These are phyloP conservation scores for Tachypleus tridentatus DNA, from an alignment of 1,140 invertebrate genomes.

Conservation along the genomic window DNA sequence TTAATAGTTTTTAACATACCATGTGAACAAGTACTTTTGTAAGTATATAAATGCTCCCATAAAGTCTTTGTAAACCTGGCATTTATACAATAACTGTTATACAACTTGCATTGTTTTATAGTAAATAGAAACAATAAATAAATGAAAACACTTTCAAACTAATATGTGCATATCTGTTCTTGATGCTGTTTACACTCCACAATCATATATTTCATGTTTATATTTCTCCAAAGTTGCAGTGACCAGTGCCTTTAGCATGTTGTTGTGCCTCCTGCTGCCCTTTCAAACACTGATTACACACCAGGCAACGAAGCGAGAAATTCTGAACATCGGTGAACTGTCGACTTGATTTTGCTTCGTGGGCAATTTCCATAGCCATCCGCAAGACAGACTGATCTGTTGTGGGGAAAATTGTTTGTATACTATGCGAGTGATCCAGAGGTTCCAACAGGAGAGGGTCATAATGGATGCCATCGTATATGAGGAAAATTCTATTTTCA, in stretches of 20 bases:
- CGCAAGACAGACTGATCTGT: constrained; percentile 54
- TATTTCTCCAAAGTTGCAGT: constrained; percentile 71
- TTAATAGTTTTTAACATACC: no score
- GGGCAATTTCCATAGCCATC: constrained; percentile 68
- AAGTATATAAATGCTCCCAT: no score
- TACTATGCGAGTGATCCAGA: constrained; percentile 30
- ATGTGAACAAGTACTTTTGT: no score
- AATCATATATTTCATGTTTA: background rate
- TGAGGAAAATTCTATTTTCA: constrained; percentile 65
- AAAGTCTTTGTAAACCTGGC: no score
- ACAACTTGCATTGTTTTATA: no score
- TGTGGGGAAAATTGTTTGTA: constrained; percentile 65
- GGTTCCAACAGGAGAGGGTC: constrained; percentile 82
- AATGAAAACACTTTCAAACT: no score
- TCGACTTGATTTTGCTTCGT: constrained; percentile 70
- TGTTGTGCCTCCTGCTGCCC: constrained; percentile 65
- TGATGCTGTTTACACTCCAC: no score
- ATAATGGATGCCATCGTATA: constrained; percentile 95
- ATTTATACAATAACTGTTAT: no score
- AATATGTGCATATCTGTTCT: no score
- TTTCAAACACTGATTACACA: constrained; percentile 56
- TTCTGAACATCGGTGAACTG: constrained; percentile 81
- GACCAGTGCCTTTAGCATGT: constrained; percentile 72
- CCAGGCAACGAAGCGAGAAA: constrained; percentile 67
- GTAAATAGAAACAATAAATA: no score